A percentile compares a stretch with the other conserved stretches of the same genome.
Evolutionary conservation across 2,888 invertebrate species (phyloP).

Genomic region (Mesodorylaimus sp.): DNA sequence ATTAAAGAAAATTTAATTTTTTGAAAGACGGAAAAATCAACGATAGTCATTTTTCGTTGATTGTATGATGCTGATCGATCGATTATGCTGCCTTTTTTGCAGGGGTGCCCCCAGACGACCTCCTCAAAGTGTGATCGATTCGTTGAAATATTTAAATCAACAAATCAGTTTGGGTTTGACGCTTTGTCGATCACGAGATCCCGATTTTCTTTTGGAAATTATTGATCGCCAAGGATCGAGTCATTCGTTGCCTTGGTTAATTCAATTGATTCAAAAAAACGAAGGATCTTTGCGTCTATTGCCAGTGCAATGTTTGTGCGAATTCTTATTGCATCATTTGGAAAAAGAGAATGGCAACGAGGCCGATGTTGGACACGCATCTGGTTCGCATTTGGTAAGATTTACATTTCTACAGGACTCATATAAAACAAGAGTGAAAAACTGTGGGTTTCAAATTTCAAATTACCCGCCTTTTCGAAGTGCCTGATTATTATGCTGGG

Average conservation of each 20-base stretch:
- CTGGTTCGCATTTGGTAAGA: neutral
- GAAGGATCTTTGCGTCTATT: constrained; percentile 70
- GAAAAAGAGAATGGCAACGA: constrained; percentile 10
- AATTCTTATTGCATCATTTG: constrained; percentile 53
- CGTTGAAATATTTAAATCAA: constrained; percentile 54
- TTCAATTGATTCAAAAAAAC: constrained; percentile 73
- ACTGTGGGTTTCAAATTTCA: too few relatives aligned
- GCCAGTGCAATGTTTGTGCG: constrained; percentile 91
- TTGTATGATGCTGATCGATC: neutral
- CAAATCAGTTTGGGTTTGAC: constrained; percentile 66
- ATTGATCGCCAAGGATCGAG: constrained; percentile 62
- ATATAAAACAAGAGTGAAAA: too few relatives aligned
- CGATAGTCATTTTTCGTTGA: too few relatives aligned
- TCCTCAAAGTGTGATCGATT: constrained; percentile 54
- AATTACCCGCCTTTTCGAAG: too few relatives aligned
- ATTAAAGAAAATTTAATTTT: too few relatives aligned
- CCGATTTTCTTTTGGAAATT: constrained; percentile 74
- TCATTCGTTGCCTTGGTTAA: constrained; percentile 90
- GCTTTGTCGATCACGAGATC: constrained; percentile 66
- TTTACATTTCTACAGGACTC: too few relatives aligned
- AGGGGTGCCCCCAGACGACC: constrained; percentile 61
- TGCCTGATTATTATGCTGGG: too few relatives aligned
- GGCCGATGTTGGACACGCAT: constrained; percentile 5
- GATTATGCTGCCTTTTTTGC: neutral
- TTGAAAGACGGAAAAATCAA: too few relatives aligned